A percentile compares a stretch with the other conserved stretches of the same genome.
phyloP scores from a whole-genome alignment of 2,797 vertebrate genomes.

The Gila robusta region DNA sequence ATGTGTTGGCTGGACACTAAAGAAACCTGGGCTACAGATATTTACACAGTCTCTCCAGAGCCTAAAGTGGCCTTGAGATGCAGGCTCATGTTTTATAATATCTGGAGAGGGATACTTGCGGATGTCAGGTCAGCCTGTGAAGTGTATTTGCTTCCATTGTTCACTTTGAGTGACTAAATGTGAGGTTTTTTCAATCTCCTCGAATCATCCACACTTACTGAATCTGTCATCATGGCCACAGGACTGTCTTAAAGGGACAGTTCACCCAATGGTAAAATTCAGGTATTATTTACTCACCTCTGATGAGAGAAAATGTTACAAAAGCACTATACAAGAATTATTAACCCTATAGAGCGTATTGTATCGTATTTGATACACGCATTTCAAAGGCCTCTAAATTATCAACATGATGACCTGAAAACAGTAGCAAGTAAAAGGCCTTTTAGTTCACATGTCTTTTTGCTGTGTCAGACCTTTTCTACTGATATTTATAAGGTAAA shows the following conservation, averaged over 20 bases:
- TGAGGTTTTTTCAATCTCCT: not conserved
- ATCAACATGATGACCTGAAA: too few relatives aligned
- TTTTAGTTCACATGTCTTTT: too few relatives aligned
- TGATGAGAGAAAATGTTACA: not conserved
- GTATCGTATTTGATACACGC: not conserved
- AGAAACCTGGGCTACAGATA: slow-evolving; percentile 15
- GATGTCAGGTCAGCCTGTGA: not conserved
- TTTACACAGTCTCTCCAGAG: not conserved
- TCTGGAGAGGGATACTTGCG: not conserved
- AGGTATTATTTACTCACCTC: not conserved
- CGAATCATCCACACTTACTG: not conserved
- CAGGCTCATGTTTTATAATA: not conserved
- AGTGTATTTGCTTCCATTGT: slow-evolving; percentile 8
- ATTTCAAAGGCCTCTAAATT: too few relatives aligned
- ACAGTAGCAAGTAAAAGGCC: too few relatives aligned
- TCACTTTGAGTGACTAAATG: not conserved
- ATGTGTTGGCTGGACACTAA: slow-evolving; percentile 19
- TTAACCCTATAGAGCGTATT: not conserved
- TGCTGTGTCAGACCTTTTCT: too few relatives aligned
- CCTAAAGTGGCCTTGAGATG: not conserved
- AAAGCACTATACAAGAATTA: not conserved
- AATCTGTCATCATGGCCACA: not conserved
- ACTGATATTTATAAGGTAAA: too few relatives aligned
- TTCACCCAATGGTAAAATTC: not conserved
- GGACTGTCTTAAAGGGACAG: not conserved